Conservation (phyloP, 64 coral and sea anemone genomes). For the Montipora capricornis region DNA sequence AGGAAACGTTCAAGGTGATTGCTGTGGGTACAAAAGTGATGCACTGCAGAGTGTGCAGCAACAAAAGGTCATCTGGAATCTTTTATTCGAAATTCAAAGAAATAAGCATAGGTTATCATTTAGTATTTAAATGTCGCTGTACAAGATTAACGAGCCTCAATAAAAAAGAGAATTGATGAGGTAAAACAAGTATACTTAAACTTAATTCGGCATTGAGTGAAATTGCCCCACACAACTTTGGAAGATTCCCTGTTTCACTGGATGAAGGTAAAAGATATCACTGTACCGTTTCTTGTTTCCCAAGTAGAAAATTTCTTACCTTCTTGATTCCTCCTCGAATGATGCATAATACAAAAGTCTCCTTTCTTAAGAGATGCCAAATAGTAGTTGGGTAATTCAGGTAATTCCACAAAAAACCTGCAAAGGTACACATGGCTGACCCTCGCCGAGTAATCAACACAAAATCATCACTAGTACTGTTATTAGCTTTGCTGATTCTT, state of each 20-base stretch:
- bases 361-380: too few species aligned
- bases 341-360: too few species aligned
- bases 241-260: conserved; percentile 19
- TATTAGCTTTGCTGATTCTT: not conserved
- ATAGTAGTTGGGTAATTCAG: too few species aligned
- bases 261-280: not conserved
- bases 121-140: not conserved
- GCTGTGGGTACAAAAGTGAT: conserved; percentile 14
- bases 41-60: conserved; percentile 5
- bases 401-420: too few species aligned
- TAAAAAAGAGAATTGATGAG: conserved; percentile 12
- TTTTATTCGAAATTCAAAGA: not conserved
- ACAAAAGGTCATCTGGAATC: conserved; percentile 1
- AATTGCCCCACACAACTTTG: conserved; percentile 4
- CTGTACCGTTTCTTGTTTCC: not conserved
- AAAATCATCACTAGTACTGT: not conserved
- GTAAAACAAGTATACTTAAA: conserved; percentile 17
- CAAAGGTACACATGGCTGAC: too few species aligned
- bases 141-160: conserved; percentile 5
- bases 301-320: too few species aligned
- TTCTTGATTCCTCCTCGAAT: too few species aligned
- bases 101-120: not conserved
- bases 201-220: conserved; percentile 1
- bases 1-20: conserved; percentile 27
- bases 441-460: not conserved